Percentiles rank a stretch among this genome's conserved stretches.
These are phyloP conservation scores for Enteromius afrohamiltoni DNA, from an alignment of 2,797 vertebrate species.

Conservation along the genomic window DNA sequence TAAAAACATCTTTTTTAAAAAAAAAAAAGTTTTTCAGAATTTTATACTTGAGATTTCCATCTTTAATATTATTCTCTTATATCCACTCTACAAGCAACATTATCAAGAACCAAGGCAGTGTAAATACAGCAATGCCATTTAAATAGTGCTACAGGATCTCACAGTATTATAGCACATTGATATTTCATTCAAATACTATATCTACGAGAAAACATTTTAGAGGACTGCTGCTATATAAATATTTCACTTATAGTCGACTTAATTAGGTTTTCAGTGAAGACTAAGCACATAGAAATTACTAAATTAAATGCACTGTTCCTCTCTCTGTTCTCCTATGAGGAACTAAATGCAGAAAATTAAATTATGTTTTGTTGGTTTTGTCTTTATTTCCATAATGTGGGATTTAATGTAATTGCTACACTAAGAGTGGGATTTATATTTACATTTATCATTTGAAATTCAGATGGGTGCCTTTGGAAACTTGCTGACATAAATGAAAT, in stretches of 20 bases:
- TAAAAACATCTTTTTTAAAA: neutral
- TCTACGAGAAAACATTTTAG: conserved; percentile 64
- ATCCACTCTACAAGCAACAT: neutral
- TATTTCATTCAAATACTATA: conserved; percentile 67
- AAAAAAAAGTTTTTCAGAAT: too few relatives aligned
- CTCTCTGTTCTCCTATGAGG: conserved; percentile 70
- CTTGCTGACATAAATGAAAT: conserved; percentile 88
- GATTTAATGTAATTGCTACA: conserved; percentile 86
- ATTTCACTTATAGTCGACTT: conserved; percentile 74
- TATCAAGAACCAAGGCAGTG: neutral
- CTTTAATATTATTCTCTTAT: neutral
- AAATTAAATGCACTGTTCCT: conserved; percentile 76
- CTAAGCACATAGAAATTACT: conserved; percentile 79
- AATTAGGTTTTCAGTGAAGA: conserved; percentile 78
- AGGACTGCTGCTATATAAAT: conserved; percentile 69
- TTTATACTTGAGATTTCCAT: neutral
- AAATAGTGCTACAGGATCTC: conserved; percentile 44
- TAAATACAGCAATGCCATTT: neutral
- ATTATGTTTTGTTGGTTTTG: conserved; percentile 81
- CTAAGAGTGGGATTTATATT: conserved; percentile 80
- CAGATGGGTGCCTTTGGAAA: conserved; percentile 85
- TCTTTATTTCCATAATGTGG: conserved; percentile 84
- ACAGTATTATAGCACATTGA: conserved; percentile 57
- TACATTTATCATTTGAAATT: conserved; percentile 93
- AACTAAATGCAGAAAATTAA: conserved; percentile 77